Base-by-base conservation (phyloP, 2,888 invertebrate species). In the Andrena camellia region DNA sequence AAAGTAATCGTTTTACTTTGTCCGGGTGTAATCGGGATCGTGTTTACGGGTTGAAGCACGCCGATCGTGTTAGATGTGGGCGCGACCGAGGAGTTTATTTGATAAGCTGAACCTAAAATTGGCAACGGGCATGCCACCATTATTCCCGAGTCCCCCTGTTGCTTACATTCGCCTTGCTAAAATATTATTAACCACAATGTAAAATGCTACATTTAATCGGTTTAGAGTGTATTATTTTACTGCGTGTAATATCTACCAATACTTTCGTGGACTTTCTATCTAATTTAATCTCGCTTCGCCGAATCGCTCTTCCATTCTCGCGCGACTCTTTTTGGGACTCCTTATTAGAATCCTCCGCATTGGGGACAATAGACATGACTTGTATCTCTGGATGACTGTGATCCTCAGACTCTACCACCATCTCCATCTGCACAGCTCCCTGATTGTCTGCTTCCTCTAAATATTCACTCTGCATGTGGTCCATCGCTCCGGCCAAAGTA, bases 401-500 rank as follows among this genome's bases (percentile, higher is more conserved):
- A 35, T 89, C 89, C 26, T 91, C 91, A 0, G 90, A 89, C 35
- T 90, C 91, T 0, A 91, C 90, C 2, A 91, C 88, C 91, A 92
- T 92, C 78, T 93, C 92, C 78, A 92, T 77, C n/a, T 93, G 90
- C 6, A 92, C 88, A 57, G 89, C 75, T 3, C 81, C 90, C 33
- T 90, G 86, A 31, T 89, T 89, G 2, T 88, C 90, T 1, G 81
- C 63, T 31, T 90, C 90, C 20, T 91, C 91, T 3, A 91, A 59
- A 75, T 90, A 92, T 71, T 94, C 93, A 0, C 88, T 90, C 63
- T 93, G 90, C 52, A 92, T 92, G 29, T 93, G 90, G 2, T 91
- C 92, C 91, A 94, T 93, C 3, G 93, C 92, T 69, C 91, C 89
- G 1, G 92, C 92, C 10, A 94, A 86, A 70, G 92, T 86, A 74